These are phyloP conservation scores for Stegophylla sp. DNA, from an alignment of 2,888 invertebrate species.

Conservation along the genomic window DNA sequence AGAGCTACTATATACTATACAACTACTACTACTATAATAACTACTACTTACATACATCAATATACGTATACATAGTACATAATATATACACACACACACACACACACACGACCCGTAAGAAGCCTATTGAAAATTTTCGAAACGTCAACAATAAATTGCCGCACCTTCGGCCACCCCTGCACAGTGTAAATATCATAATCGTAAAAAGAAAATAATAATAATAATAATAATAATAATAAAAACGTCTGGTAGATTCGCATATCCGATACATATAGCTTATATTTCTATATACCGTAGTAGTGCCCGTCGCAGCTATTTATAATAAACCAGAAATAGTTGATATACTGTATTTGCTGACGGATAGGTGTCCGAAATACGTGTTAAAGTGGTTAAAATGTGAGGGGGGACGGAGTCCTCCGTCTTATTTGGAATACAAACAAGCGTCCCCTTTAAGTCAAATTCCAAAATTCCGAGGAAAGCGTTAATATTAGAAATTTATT, in stretches of 20 bases:
- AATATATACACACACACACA: too few species aligned
- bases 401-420: too few species aligned
- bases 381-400: too few species aligned
- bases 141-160: slow-evolving; percentile 52
- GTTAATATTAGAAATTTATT: too few species aligned
- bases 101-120: background rate
- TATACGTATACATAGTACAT: background rate
- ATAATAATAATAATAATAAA: background rate
- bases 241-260: slow-evolving; percentile 12
- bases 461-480: too few species aligned
- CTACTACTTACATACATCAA: background rate
- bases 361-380: too few species aligned
- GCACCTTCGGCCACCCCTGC: background rate
- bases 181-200: slow-evolving; percentile 49
- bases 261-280: background rate
- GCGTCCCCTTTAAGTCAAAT: too few species aligned
- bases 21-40: background rate
- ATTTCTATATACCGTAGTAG: too few species aligned
- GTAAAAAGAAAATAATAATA: slow-evolving; percentile 12
- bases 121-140: slow-evolving; percentile 39
- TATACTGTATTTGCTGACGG: too few species aligned
- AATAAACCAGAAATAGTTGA: too few species aligned
- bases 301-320: too few species aligned
- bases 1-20: slow-evolving; percentile 14
- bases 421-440: too few species aligned